These are phyloP conservation scores for Drosophila falleni DNA, from an alignment of 2,888 invertebrate genomes.

Conservation along the genomic window DNA sequence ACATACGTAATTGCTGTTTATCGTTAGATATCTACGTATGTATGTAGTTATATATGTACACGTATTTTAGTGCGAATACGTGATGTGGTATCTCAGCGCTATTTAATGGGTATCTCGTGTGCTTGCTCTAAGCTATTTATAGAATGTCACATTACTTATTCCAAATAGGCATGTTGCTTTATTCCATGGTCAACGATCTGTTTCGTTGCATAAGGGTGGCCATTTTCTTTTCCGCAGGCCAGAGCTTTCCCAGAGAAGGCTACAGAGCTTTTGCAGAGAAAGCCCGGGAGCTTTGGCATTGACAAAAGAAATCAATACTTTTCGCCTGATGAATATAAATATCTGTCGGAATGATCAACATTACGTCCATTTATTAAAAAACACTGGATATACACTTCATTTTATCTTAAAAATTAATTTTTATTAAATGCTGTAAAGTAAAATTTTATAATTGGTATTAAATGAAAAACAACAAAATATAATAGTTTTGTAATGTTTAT, in stretches of 20 bases:
- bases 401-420: neutral
- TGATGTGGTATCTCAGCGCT: slow-evolving; percentile 4
- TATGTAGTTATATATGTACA: neutral
- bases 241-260: slow-evolving; percentile 2
- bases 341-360: neutral
- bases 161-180: neutral
- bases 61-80: slow-evolving; percentile 3
- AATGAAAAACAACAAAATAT: slow-evolving; percentile 3
- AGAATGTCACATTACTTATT: slow-evolving; percentile 20
- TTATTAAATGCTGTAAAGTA: slow-evolving; percentile 5
- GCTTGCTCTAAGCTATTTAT: slow-evolving; percentile 1
- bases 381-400: neutral
- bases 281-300: slow-evolving; percentile 7
- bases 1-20: too few species aligned
- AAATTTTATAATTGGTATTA: neutral
- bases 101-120: slow-evolving; percentile 4
- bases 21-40: neutral
- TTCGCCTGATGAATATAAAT: neutral
- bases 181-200: slow-evolving; percentile 7
- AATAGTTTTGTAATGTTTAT: slow-evolving; percentile 50
- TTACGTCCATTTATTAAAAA: neutral
- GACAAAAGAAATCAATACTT: neutral
- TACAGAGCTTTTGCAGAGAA: slow-evolving; percentile 1
- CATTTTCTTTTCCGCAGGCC: slow-evolving; percentile 1
- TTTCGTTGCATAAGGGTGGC: slow-evolving; percentile 10